Evolutionary conservation across 2,797 vertebrate genomes (phyloP).

Genomic region (Manis pentadactyla): DNA sequence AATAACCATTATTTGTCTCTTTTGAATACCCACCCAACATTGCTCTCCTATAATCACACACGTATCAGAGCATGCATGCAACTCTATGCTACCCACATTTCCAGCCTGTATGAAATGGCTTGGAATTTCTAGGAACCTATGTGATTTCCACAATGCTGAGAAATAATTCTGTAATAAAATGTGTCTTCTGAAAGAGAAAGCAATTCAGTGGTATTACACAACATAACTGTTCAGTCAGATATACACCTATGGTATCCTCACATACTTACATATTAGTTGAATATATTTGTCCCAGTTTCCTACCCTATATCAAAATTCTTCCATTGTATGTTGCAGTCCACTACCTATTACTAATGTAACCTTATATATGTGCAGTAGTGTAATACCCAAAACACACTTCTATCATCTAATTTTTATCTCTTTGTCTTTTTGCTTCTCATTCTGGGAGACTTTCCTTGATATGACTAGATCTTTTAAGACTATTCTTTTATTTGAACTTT

Average conservation of each 20-base stretch:
- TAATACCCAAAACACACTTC: not conserved
- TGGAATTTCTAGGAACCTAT: conserved; percentile 10
- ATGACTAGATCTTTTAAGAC: not conserved
- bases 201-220: not conserved
- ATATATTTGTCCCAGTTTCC: conserved; percentile 16
- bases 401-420: not conserved
- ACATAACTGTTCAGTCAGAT: not conserved
- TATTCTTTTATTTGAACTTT: not conserved
- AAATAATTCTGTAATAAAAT: conserved; percentile 18
- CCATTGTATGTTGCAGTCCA: not conserved
- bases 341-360: not conserved
- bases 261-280: not conserved
- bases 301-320: conserved; percentile 17
- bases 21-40: not conserved
- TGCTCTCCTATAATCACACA: conserved; percentile 50
- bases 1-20: conserved; percentile 29
- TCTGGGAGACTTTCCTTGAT: not conserved
- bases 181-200: conserved; percentile 22
- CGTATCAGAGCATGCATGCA: conserved; percentile 38
- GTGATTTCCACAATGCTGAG: not conserved
- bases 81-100: not conserved
- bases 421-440: conserved; percentile 4
- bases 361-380: not conserved
- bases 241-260: not conserved
- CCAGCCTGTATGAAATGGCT: not conserved